Base-by-base conservation (phyloP, 2,888 invertebrate genomes). In the Drosophila fungiperda region DNA sequence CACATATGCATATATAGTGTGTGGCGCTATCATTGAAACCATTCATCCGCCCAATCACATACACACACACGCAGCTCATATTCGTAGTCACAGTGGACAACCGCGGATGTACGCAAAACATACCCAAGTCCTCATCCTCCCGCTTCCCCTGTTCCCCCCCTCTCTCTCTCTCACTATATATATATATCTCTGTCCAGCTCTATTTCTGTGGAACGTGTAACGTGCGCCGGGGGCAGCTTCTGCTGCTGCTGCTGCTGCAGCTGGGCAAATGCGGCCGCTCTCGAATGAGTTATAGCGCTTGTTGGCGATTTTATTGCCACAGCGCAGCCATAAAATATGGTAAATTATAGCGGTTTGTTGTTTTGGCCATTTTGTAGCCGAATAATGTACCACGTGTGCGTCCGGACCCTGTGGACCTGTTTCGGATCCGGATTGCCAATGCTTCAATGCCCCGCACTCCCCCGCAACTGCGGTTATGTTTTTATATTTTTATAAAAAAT, bases 311-410 rank as follows among this genome's bases (percentile, higher is more conserved):
- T 92, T 92, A 92, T 92, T 92, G 91, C 92, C 92, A 89, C 92
- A 92, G 89, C 90, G 92, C 92, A 92, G 92, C 90, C 91, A 92
- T 92, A 92, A 92, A 92, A 90, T 92, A 92, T 92, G 92, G 92
- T 92, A 92, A 92, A 92, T 92, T 92, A 92, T 92, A 91, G 91
- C 91, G 91, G 91, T 92, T 92, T 91, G 91, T 92, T 90, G 91
- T 89, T 91, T 91, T 92, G 92, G 90, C 92, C 91, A 91, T 91
- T 91, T 91, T 92, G 91, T 92, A 90, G 90, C 91, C 83, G 84
- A 90, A 89, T 91, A 91, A 91, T 91, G 91, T 90, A 90, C 89
- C 85, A 84, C 88, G 89, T 89, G 87, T 87, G 84, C 82, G 87
- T 87, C 85, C 87, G 78, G 68, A 66, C 73, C 77, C 82, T 81